A percentile compares a stretch with the other conserved stretches of the same genome.
These are phyloP conservation scores for Cyphomyrus plagiostoma DNA, from an alignment of 2,113 vertebrate genomes.

Conservation along the genomic window DNA sequence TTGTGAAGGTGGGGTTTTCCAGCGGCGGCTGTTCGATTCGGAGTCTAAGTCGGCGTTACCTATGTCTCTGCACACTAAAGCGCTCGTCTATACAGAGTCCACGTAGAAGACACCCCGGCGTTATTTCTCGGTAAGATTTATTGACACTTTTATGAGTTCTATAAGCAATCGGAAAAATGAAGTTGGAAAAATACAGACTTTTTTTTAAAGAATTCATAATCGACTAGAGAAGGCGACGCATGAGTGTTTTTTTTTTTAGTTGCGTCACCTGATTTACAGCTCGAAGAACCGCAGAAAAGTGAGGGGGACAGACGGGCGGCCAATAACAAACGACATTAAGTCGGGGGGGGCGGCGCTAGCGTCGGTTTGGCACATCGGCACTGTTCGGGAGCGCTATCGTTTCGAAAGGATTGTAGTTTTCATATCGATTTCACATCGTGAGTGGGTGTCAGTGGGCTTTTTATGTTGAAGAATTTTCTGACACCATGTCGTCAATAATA, in stretches of 20 bases:
- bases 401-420: neutral
- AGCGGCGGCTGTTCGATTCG: constrained; percentile 11
- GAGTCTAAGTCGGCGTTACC: neutral
- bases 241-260: neutral
- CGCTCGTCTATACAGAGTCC: neutral
- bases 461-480: neutral
- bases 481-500: neutral
- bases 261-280: neutral
- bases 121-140: neutral
- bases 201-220: neutral
- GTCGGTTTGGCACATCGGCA: neutral
- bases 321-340: neutral
- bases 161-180: neutral
- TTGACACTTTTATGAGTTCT: neutral
- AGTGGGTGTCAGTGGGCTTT: neutral
- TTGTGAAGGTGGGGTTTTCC: constrained; percentile 8
- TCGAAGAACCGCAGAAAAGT: neutral
- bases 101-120: neutral
- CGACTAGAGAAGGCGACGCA: neutral
- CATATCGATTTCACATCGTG: too few species aligned
- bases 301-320: neutral
- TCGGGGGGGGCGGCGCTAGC: neutral
- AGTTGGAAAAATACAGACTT: neutral
- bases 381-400: neutral
- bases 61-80: neutral